Evolutionary conservation across 2,888 invertebrate genomes (phyloP).

Genomic region (Ormyrus thymus): DNA sequence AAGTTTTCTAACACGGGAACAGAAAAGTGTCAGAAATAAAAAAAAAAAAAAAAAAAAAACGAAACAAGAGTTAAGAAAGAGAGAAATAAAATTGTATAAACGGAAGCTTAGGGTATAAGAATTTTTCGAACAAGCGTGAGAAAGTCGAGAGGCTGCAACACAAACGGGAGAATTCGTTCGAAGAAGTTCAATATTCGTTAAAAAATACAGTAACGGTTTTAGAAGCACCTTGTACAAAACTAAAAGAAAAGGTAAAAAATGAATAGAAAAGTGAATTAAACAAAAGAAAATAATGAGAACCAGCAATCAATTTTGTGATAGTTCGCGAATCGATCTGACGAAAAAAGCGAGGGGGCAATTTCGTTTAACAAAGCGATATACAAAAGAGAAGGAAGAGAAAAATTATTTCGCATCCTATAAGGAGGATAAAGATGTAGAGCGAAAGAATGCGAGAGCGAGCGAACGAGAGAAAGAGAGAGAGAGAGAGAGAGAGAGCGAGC

Average conservation of each 20-base stretch:
- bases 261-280: slow-evolving; percentile 21
- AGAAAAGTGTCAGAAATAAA: not conserved
- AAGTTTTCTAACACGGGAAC: slow-evolving; percentile 18
- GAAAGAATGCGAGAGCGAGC: slow-evolving; percentile 22
- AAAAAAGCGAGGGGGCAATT: slow-evolving; percentile 2
- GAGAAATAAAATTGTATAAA: slow-evolving; percentile 41
- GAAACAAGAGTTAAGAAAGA: not conserved
- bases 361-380: slow-evolving; percentile 25
- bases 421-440: slow-evolving; percentile 28
- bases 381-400: slow-evolving; percentile 20
- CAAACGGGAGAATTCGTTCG: slow-evolving; percentile 30
- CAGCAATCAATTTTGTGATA: slow-evolving; percentile 73
- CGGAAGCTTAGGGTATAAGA: slow-evolving; percentile 50
- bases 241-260: slow-evolving; percentile 18
- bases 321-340: slow-evolving; percentile 65
- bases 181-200: slow-evolving; percentile 54
- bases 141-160: not conserved
- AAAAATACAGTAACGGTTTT: slow-evolving; percentile 61
- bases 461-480: slow-evolving; percentile 17
- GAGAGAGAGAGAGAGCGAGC: slow-evolving; percentile 11
- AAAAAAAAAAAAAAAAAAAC: not conserved
- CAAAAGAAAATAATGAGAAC: slow-evolving; percentile 54
- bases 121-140: slow-evolving; percentile 44
- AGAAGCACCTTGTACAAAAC: slow-evolving; percentile 65
- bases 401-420: slow-evolving; percentile 29